These are phyloP conservation scores for Anas flavirostris DNA, from an alignment of 2,797 vertebrate genomes.

Conservation along the genomic window DNA sequence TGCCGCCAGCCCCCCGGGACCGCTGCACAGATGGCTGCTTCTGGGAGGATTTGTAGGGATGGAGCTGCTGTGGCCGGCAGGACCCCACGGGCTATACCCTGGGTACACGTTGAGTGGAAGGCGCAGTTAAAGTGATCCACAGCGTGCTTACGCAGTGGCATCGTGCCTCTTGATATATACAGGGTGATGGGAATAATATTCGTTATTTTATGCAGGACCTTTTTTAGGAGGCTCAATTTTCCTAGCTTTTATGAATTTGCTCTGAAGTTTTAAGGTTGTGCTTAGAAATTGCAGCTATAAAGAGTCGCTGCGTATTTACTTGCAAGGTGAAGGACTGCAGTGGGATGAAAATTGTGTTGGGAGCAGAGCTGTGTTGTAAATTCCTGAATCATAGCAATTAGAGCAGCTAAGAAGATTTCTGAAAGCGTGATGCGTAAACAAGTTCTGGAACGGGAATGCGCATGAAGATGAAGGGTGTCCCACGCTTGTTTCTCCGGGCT, in stretches of 20 bases:
- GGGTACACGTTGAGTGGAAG: not conserved
- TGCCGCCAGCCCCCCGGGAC: not conserved
- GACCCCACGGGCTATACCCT: not conserved
- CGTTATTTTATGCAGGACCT: not conserved
- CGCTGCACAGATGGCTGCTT: not conserved
- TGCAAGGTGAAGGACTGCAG: not conserved
- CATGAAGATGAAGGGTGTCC: not conserved
- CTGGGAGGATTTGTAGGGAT: not conserved
- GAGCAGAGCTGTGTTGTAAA: not conserved
- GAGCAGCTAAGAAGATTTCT: conserved; percentile 18
- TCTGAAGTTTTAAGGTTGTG: not conserved
- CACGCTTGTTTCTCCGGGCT: fast-evolving
- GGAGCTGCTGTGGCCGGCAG: not conserved
- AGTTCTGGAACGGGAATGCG: not conserved
- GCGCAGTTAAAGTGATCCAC: not conserved
- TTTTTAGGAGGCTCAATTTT: not conserved
- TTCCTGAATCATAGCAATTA: conserved; percentile 33
- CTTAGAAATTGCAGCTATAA: not conserved
- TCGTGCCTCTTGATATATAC: not conserved
- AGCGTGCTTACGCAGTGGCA: not conserved
- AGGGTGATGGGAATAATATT: not conserved
- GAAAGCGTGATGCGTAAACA: not conserved
- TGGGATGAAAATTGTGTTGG: not conserved
- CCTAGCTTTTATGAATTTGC: not conserved
- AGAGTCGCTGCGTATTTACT: conserved; percentile 15